phyloP scores from a whole-genome alignment of 2,113 vertebrate genomes.

The Chitala chitala region DNA sequence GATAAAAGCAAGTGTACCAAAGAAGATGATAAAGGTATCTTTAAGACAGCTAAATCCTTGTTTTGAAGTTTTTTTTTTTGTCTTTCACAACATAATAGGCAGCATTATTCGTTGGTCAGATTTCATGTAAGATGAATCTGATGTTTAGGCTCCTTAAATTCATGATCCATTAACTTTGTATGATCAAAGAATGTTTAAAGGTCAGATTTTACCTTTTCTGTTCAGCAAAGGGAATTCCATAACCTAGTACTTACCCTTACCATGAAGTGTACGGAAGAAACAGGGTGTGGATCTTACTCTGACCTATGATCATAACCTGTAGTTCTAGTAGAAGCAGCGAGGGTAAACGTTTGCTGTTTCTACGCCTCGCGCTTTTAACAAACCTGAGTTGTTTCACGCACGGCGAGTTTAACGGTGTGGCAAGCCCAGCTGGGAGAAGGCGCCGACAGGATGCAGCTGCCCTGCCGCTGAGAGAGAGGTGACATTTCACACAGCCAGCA shows the following conservation, averaged over 20 bases:
- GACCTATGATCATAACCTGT: conserved; percentile 43
- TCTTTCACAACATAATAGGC: too few species aligned
- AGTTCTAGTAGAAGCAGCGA: conserved; percentile 36
- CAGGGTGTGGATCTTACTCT: conserved; percentile 28
- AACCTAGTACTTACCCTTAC: neutral
- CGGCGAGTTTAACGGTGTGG: conserved; percentile 58
- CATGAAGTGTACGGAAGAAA: neutral
- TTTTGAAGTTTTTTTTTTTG: too few species aligned
- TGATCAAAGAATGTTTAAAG: neutral
- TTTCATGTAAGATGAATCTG: too few species aligned
- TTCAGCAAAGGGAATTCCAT: neutral
- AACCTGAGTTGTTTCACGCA: conserved; percentile 35
- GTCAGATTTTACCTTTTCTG: neutral
- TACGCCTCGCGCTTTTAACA: conserved; percentile 49
- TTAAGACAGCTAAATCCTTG: too few species aligned
- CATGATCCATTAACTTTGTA: too few species aligned
- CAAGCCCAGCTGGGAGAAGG: conserved; percentile 53
- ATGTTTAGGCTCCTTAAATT: too few species aligned
- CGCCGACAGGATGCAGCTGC: conserved; percentile 26
- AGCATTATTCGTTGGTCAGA: too few species aligned
- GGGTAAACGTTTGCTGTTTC: conserved; percentile 47
- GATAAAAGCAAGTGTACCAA: too few species aligned
- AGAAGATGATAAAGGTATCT: too few species aligned
- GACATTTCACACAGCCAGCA: conserved; percentile 1
- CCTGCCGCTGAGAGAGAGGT: conserved; percentile 29